Percentiles rank a stretch among this genome's conserved stretches.
Conservation (phyloP, 2,113 vertebrate species). For the Syngnathus floridae region DNA sequence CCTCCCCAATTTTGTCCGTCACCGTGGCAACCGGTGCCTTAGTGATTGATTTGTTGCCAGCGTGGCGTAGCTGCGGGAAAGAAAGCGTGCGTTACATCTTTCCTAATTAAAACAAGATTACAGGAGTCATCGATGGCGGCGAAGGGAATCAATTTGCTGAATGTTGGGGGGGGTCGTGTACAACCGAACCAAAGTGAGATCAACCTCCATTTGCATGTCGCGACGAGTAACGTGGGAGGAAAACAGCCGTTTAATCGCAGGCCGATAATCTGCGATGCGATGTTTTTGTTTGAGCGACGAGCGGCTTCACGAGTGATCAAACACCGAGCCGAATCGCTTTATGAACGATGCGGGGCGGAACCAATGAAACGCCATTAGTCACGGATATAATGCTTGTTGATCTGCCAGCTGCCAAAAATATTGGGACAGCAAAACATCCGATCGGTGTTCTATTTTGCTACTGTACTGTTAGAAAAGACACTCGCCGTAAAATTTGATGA, state of each 20-base stretch:
- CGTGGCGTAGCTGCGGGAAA: constrained; percentile 88
- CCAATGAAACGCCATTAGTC: background rate
- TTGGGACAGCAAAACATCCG: background rate
- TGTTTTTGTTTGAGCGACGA: background rate
- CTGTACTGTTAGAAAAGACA: no score
- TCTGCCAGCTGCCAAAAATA: background rate
- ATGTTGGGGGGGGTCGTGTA: constrained; percentile 78
- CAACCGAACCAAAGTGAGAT: constrained; percentile 46
- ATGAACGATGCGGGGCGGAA: background rate
- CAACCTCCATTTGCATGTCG: constrained; percentile 17
- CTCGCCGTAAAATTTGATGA: no score
- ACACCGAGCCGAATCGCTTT: background rate
- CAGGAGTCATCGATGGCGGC: constrained; percentile 75
- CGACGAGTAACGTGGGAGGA: no score
- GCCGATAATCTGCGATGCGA: background rate
- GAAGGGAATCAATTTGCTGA: constrained; percentile 80
- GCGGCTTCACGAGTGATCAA: background rate
- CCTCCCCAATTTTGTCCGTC: constrained; percentile 70
- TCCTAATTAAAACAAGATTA: constrained; percentile 98
- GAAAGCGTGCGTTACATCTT: constrained; percentile 81
- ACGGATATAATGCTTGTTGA: background rate
- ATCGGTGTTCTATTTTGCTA: constrained; percentile 2
- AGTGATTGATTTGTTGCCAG: constrained; percentile 96
- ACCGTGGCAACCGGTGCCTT: constrained; percentile 80
- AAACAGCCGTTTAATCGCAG: background rate